phyloP scores from a whole-genome alignment of 2,797 vertebrate genomes.

The Muraenolepis orangiensis region DNA sequence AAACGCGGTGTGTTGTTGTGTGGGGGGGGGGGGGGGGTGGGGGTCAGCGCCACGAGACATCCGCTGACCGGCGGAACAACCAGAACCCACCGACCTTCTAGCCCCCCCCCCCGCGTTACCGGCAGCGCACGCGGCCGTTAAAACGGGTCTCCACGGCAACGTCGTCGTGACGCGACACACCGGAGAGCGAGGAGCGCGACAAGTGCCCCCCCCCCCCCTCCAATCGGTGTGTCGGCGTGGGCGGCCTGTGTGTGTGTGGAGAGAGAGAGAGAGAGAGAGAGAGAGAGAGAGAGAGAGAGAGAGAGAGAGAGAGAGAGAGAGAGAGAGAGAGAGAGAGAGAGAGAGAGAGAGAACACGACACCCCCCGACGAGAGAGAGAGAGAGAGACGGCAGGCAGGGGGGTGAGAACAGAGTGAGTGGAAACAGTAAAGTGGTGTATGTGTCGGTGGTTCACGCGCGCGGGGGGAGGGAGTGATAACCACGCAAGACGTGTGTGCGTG shows the following conservation, averaged over 20 bases:
- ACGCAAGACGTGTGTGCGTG: too few species aligned
- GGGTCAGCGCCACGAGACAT: too few species aligned
- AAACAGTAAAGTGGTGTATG: too few species aligned
- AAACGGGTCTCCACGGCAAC: slow-evolving; percentile 68
- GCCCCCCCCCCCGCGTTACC: slow-evolving; percentile 31
- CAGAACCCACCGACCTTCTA: slow-evolving; percentile 31
- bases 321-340: slow-evolving; percentile 70
- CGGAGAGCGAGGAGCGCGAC: slow-evolving; percentile 15
- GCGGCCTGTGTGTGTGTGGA: slow-evolving; percentile 81
- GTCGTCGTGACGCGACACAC: slow-evolving; percentile 52
- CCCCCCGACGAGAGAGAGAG: slow-evolving; percentile 58
- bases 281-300: slow-evolving; percentile 53
- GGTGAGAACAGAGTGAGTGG: too few species aligned
- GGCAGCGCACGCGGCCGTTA: slow-evolving; percentile 51
- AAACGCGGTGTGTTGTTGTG: too few species aligned
- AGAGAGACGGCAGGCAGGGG: background rate
- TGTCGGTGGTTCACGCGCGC: too few species aligned
- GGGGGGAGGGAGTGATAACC: too few species aligned
- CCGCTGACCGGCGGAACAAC: slow-evolving; percentile 32
- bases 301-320: slow-evolving; percentile 47
- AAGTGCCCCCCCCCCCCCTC: slow-evolving; percentile 58
- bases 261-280: slow-evolving; percentile 74
- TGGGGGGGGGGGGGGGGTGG: too few species aligned
- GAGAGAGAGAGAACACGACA: slow-evolving; percentile 49
- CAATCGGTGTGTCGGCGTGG: slow-evolving; percentile 67